Base-by-base conservation (phyloP, 2,797 vertebrate genomes). In the Fratercula arctica region DNA sequence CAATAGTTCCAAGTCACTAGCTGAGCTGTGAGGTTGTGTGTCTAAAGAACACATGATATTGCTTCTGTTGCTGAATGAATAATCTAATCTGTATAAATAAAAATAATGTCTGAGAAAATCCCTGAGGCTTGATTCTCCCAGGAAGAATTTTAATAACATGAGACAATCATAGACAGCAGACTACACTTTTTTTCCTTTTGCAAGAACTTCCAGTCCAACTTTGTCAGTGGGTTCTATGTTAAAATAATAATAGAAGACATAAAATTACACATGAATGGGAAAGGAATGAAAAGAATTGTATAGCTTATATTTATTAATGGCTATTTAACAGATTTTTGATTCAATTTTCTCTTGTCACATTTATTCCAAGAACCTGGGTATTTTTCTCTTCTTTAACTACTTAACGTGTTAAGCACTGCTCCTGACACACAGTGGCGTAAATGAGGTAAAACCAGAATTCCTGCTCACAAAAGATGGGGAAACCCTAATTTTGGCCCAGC, bases 241-340 rank as follows among this genome's bases (percentile, higher is more conserved):
- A 60, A 87, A 92, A 94, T 83, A 87, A 84, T 81, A 81, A 67
- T 29, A 85, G 60, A 89, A 85, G 28, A 64, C 45, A 83, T 74
- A 68, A 80, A 87, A 1, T 53, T 89, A 75, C 57, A 87, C 56
- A 74, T 70, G 70, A 90, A 67, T 26, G 35, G 51, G 35, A 82
- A 93, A 78, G 13, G 24, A 87, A 84, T 73, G 35, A 76, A 48
- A 87, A 76, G 6, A 84, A 72, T 56, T 79, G 19, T 78, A 87
- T 76, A 73, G 28, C 13, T 87, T 81, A 45, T 76, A 61, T 79
- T 89, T 93, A 80, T 66, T 87, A 92, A 92, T 82, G 25, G 11
- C 10, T 80, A 67, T 73, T 95, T 89, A 85, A 85, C 6, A 89
- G 39, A 84, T 60, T 83, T 91, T 83, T 2, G 0, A 11, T 54